Conservation (phyloP, 2,888 invertebrate species). For the Dryocosmus kuriphilus region DNA sequence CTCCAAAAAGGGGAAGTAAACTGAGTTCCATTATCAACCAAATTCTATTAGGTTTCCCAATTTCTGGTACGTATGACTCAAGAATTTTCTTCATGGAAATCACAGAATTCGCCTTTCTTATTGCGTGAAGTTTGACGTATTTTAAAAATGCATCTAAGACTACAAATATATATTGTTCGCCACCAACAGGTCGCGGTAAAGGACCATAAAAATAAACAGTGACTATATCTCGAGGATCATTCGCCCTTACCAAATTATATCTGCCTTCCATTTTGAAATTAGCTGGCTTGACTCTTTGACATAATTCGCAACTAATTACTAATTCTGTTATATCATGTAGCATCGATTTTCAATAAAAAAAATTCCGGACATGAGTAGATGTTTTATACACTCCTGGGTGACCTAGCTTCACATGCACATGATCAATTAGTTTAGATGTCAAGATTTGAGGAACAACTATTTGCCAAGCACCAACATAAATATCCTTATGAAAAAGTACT, state of each 20-base stretch:
- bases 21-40: neutral
- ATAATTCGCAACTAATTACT: neutral
- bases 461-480: neutral
- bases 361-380: no score
- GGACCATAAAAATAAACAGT: slow-evolving; percentile 18
- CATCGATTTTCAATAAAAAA: no score
- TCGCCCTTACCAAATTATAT: slow-evolving; percentile 44
- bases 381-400: no score
- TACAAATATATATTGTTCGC: no score
- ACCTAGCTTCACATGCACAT: no score
- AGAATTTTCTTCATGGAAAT: neutral
- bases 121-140: no score
- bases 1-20: neutral
- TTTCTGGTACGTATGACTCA: neutral
- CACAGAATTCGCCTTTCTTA: neutral
- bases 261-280: slow-evolving; percentile 46
- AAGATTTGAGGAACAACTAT: no score
- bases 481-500: no score
- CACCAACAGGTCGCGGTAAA: no score
- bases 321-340: neutral
- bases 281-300: neutral
- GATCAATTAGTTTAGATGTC: no score
- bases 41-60: neutral
- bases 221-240: slow-evolving; percentile 31
- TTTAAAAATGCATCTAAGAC: no score